Evolutionary conservation across 2,888 invertebrate species (phyloP).

Genomic region (Bellardia pandia): DNA sequence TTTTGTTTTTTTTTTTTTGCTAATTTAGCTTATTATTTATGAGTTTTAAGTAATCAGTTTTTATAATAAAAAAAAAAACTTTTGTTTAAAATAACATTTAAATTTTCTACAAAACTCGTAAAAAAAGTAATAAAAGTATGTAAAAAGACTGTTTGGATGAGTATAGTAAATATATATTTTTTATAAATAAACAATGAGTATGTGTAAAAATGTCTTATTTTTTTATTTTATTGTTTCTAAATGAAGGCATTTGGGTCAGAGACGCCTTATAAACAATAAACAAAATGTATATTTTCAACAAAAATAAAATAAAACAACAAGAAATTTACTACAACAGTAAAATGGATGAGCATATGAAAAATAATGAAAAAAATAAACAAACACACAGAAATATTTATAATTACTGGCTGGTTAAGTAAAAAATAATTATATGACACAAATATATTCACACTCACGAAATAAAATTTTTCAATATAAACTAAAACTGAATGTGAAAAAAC

Average conservation of each 20-base stretch:
- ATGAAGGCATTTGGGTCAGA: conserved; percentile 72
- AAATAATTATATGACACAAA: conserved; percentile 15
- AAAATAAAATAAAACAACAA: conserved; percentile 35
- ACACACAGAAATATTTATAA: conserved; percentile 12
- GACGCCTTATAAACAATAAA: conserved; percentile 64
- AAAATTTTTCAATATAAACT: conserved; percentile 25
- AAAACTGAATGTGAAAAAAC: not conserved
- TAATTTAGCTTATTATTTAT: conserved; percentile 61
- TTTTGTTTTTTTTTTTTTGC: too few relatives aligned
- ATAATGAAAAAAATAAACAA: conserved; percentile 17
- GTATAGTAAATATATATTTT: not conserved
- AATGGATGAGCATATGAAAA: conserved; percentile 31
- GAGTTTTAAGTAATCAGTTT: conserved; percentile 55
- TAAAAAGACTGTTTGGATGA: not conserved
- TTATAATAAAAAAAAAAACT: conserved; percentile 13
- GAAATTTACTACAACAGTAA: not conserved
- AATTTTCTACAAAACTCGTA: conserved; percentile 22
- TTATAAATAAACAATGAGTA: conserved; percentile 22
- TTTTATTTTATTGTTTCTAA: conserved; percentile 59
- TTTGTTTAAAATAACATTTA: conserved; percentile 19
- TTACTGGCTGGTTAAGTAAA: conserved; percentile 38
- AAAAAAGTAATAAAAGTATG: not conserved
- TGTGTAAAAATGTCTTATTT: conserved; percentile 22
- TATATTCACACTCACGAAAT: conserved; percentile 47
- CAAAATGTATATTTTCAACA: conserved; percentile 13